Evolutionary conservation across 92 coral and sea anemone species (phyloP).

Genomic region (Epizoanthus illoricatus): DNA sequence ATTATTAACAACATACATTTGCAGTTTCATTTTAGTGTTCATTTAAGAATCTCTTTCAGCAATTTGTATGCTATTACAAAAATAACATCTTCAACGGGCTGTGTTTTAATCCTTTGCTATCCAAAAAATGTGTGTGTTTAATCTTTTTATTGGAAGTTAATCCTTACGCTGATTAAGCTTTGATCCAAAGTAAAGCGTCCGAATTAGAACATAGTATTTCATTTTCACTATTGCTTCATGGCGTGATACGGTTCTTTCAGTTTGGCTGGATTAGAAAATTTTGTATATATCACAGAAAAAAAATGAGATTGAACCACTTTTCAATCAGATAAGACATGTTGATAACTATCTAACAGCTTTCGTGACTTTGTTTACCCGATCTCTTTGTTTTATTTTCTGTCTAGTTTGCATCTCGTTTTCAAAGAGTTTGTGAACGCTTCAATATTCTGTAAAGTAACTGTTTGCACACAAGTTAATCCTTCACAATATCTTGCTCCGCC

Average conservation of each 20-base stretch:
- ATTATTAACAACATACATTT: too few relatives aligned
- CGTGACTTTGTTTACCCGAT: not conserved
- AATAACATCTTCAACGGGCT: slow-evolving; percentile 4
- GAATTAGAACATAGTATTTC: slow-evolving; percentile 4
- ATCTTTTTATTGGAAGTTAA: slow-evolving; percentile 89
- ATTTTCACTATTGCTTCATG: slow-evolving; percentile 5
- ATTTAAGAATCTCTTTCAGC: too few relatives aligned
- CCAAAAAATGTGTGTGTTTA: slow-evolving; percentile 83
- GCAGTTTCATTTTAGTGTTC: too few relatives aligned
- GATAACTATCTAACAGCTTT: not conserved
- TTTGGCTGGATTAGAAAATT: too few relatives aligned
- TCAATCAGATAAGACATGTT: too few relatives aligned
- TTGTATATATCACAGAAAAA: too few relatives aligned
- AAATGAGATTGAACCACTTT: too few relatives aligned
- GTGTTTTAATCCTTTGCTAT: slow-evolving; percentile 66
- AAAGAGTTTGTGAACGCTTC: not conserved
- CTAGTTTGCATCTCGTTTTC: not conserved
- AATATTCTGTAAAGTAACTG: not conserved
- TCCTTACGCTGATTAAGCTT: slow-evolving; percentile 59
- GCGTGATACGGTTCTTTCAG: slow-evolving; percentile 8
- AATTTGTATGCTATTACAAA: not conserved
- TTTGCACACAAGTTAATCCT: slow-evolving; percentile 1
- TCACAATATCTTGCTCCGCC: slow-evolving; percentile 14
- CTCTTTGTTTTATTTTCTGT: not conserved
- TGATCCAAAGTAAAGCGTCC: slow-evolving; percentile 42